Percentiles rank a stretch among this genome's conserved stretches.
phyloP scores from a whole-genome alignment of 2,113 vertebrate species.

The Nettapus auritus region DNA sequence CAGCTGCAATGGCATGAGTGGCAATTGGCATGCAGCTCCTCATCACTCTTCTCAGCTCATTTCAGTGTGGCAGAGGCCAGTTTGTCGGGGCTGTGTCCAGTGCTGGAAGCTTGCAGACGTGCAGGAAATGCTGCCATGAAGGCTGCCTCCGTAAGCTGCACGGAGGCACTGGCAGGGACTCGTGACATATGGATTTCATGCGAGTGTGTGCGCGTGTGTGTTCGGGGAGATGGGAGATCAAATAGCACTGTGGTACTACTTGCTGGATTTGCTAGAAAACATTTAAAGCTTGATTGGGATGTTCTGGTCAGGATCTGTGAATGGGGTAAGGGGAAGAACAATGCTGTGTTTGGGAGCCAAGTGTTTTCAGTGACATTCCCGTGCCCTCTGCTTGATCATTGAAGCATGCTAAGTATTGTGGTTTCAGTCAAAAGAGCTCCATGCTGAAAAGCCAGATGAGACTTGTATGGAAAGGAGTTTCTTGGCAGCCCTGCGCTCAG shows the following conservation, averaged over 20 bases:
- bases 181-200: accelerated
- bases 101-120: not conserved
- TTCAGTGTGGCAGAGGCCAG: not conserved
- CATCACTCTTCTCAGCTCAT: not conserved
- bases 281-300: not conserved
- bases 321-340: slow-evolving; percentile 53
- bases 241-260: not conserved
- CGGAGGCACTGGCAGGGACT: accelerated
- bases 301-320: slow-evolving; percentile 48
- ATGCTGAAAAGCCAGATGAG: slow-evolving; percentile 73
- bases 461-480: slow-evolving; percentile 57
- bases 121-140: not conserved
- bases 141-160: not conserved
- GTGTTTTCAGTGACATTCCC: slow-evolving; percentile 61
- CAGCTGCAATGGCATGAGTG: accelerated
- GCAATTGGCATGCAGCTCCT: accelerated
- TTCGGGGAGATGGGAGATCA: not conserved
- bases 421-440: slow-evolving; percentile 68
- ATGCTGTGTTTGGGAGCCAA: slow-evolving; percentile 54
- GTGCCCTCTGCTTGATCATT: slow-evolving; percentile 63
- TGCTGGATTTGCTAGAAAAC: not conserved
- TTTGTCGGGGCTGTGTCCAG: not conserved
- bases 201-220: accelerated
- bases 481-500: slow-evolving; percentile 26
- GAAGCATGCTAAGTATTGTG: slow-evolving; percentile 62